Evolutionary conservation across 2,797 vertebrate species (phyloP).

Genomic region (Myotis findleyi): DNA sequence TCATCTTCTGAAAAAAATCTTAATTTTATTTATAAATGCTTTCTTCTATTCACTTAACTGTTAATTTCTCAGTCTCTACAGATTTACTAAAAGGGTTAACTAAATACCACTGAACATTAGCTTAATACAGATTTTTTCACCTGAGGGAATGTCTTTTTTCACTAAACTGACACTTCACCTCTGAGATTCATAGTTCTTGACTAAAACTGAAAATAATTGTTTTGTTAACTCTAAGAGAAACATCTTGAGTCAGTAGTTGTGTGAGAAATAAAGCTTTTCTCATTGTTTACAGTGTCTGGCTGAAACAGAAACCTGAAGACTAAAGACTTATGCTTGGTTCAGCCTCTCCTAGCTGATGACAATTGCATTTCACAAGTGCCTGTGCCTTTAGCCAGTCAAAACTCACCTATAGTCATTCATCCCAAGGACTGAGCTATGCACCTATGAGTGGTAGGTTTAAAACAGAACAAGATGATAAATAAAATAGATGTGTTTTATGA

Average conservation of each 20-base stretch:
- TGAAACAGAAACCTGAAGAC: neutral
- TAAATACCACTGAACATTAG: constrained; percentile 78
- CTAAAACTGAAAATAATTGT: constrained; percentile 58
- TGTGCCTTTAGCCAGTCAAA: neutral
- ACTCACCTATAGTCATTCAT: neutral
- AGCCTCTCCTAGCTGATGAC: neutral
- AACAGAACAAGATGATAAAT: neutral
- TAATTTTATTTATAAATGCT: neutral
- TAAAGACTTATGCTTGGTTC: neutral
- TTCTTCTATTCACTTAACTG: constrained; percentile 44
- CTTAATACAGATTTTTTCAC: constrained; percentile 63
- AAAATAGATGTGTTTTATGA: neutral
- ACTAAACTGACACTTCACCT: constrained; percentile 65
- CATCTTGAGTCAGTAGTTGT: neutral
- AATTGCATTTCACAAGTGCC: neutral
- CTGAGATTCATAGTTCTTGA: constrained; percentile 65
- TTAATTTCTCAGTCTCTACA: neutral
- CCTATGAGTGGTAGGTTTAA: neutral
- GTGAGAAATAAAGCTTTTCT: constrained; percentile 26
- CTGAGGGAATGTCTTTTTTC: constrained; percentile 53
- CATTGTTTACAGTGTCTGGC: neutral
- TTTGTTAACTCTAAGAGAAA: constrained; percentile 45
- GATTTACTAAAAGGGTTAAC: neutral
- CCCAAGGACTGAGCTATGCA: neutral
- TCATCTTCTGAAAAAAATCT: neutral